phyloP scores from a whole-genome alignment of 2,888 invertebrate species.

The Callosobruchus maculatus region DNA sequence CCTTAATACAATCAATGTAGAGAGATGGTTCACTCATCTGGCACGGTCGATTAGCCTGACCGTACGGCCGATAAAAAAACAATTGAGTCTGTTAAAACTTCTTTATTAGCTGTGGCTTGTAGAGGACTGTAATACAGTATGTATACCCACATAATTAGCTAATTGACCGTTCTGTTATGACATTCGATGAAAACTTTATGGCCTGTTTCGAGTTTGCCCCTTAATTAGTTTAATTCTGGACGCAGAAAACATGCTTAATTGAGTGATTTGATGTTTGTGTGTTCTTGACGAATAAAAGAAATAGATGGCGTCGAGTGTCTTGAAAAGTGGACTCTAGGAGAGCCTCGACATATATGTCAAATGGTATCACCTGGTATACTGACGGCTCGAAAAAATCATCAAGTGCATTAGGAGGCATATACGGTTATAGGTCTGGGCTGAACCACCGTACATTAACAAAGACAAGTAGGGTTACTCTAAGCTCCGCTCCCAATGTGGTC shows the following conservation, averaged over 20 bases:
- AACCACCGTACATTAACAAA: too few relatives aligned
- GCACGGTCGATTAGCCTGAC: conserved; percentile 24
- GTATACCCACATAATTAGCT: conserved; percentile 25
- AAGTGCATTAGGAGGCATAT: too few relatives aligned
- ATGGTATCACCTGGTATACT: too few relatives aligned
- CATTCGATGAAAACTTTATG: conserved; percentile 8
- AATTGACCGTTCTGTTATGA: conserved; percentile 19
- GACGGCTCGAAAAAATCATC: too few relatives aligned
- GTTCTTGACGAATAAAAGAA: not conserved
- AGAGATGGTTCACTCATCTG: not conserved
- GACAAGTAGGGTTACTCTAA: too few relatives aligned
- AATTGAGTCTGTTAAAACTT: conserved; percentile 27
- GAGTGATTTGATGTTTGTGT: not conserved
- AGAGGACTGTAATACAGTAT: conserved; percentile 16
- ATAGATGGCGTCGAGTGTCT: too few relatives aligned
- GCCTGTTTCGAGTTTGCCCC: conserved; percentile 2
- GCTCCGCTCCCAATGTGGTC: too few relatives aligned
- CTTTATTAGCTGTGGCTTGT: conserved; percentile 22
- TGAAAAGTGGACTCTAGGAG: too few relatives aligned
- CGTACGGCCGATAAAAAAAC: conserved; percentile 32
- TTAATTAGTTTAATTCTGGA: conserved; percentile 5
- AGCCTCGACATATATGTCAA: too few relatives aligned
- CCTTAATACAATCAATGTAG: conserved; percentile 16
- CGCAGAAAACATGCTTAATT: not conserved
- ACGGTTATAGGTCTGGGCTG: too few relatives aligned